phyloP scores from a whole-genome alignment of 2,113 vertebrate species.

The Rhombomys opimus region DNA sequence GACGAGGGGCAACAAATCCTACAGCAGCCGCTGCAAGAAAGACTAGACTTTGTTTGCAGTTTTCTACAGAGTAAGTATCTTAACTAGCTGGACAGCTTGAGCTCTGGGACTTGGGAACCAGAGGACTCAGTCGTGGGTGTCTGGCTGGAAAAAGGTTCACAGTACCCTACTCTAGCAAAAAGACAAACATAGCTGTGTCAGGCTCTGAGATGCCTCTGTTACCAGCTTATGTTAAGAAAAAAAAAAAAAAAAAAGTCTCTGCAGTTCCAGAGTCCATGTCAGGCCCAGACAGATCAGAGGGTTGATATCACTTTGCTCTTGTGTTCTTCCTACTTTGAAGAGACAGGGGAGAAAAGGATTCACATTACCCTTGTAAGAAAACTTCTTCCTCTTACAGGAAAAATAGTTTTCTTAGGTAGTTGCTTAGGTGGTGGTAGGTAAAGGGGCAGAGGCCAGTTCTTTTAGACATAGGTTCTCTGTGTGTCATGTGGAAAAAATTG shows the following conservation, averaged over 20 bases:
- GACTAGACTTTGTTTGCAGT: slow-evolving; percentile 85
- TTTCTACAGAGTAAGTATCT: slow-evolving; percentile 92
- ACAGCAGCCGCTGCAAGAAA: slow-evolving; percentile 82
- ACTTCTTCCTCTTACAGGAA: slow-evolving; percentile 1
- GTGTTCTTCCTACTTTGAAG: background rate
- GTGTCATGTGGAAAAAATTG: background rate
- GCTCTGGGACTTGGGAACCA: background rate
- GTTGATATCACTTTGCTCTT: background rate
- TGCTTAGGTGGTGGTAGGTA: background rate
- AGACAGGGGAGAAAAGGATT: background rate
- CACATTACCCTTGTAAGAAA: background rate
- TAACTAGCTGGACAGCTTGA: background rate
- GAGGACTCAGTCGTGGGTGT: slow-evolving; percentile 5
- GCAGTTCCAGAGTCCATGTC: background rate
- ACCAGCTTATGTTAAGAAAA: background rate
- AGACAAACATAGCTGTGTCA: background rate
- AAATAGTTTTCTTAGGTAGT: background rate
- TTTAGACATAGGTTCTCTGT: background rate
- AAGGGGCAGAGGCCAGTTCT: background rate
- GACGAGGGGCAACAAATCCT: slow-evolving; percentile 80
- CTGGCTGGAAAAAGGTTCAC: background rate
- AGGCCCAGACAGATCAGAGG: background rate
- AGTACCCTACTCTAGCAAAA: background rate
- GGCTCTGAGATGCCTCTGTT: background rate
- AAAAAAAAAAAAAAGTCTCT: background rate